Conservation (phyloP, 2,888 invertebrate genomes). For the Amphipoea lucens region DNA sequence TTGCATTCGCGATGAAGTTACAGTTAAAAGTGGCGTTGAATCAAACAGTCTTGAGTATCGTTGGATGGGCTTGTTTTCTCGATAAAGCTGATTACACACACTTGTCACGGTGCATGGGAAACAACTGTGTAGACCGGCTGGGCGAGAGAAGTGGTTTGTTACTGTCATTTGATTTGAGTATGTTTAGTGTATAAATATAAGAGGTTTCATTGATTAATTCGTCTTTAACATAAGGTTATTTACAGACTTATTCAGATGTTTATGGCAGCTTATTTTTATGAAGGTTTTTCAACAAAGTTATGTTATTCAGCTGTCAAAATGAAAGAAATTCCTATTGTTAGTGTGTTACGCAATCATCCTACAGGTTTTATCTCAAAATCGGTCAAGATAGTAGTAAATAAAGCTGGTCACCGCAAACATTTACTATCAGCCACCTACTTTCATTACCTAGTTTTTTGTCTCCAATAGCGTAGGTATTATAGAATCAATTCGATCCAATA, state of each 20-base stretch:
- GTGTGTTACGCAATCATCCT: background rate
- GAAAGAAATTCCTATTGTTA: background rate
- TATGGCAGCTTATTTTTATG: background rate
- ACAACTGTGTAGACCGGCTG: slow-evolving; percentile 18
- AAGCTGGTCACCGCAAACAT: slow-evolving; percentile 4
- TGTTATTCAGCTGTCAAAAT: background rate
- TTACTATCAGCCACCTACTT: slow-evolving; percentile 42
- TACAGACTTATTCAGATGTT: background rate
- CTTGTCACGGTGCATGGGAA: slow-evolving; percentile 54
- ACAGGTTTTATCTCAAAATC: background rate
- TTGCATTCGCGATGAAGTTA: slow-evolving; percentile 71
- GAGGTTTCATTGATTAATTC: background rate
- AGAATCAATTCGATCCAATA: slow-evolving; percentile 25
- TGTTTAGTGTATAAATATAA: slow-evolving; percentile 6
- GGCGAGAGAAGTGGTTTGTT: slow-evolving; percentile 28
- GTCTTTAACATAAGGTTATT: background rate
- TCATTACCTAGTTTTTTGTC: slow-evolving; percentile 37
- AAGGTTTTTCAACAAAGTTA: background rate
- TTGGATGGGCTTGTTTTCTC: slow-evolving; percentile 54
- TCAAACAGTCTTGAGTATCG: slow-evolving; percentile 50
- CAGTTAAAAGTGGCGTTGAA: slow-evolving; percentile 70
- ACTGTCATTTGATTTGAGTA: slow-evolving; percentile 30
- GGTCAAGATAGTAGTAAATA: slow-evolving; percentile 3
- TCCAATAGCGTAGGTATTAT: slow-evolving; percentile 19
- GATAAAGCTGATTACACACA: slow-evolving; percentile 53